A percentile compares a stretch with the other conserved stretches of the same genome.
These are phyloP conservation scores for Volucella zonaria DNA, from an alignment of 2,888 invertebrate species.

Conservation along the genomic window DNA sequence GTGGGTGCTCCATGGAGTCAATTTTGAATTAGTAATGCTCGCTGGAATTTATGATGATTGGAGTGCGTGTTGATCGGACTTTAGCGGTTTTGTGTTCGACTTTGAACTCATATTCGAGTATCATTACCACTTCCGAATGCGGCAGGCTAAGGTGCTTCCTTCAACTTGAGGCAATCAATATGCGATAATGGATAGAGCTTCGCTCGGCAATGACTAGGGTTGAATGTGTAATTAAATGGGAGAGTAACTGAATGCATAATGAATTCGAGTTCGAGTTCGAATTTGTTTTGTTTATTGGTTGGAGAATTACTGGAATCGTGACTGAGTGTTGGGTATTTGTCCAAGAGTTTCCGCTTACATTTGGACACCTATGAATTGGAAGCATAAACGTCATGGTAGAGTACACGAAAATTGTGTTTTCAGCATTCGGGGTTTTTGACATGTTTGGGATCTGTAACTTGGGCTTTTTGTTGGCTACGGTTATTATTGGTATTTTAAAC, in stretches of 20 bases:
- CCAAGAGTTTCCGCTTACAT: conserved; percentile 29
- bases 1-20: conserved; percentile 27
- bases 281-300: conserved; percentile 27
- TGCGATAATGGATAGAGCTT: conserved; percentile 52
- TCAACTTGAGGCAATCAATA: conserved; percentile 46
- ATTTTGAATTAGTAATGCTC: conserved; percentile 43
- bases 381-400: background rate
- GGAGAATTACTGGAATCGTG: conserved; percentile 25
- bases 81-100: conserved; percentile 46
- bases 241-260: conserved; percentile 55
- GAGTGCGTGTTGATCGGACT: background rate
- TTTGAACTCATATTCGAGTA: conserved; percentile 36
- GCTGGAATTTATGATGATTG: conserved; percentile 54
- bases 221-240: conserved; percentile 63
- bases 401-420: conserved; percentile 35
- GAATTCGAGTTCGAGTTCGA: conserved; percentile 33
- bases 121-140: conserved; percentile 62
- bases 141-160: conserved; percentile 36
- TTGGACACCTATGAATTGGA: background rate
- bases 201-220: conserved; percentile 42
- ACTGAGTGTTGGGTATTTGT: conserved; percentile 3
- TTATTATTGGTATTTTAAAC: too few species aligned
- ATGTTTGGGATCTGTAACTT: background rate
- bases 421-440: background rate
- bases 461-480: too few species aligned